Evolutionary conservation across 2,113 vertebrate genomes (phyloP).

Genomic region (Isichthys henryi): DNA sequence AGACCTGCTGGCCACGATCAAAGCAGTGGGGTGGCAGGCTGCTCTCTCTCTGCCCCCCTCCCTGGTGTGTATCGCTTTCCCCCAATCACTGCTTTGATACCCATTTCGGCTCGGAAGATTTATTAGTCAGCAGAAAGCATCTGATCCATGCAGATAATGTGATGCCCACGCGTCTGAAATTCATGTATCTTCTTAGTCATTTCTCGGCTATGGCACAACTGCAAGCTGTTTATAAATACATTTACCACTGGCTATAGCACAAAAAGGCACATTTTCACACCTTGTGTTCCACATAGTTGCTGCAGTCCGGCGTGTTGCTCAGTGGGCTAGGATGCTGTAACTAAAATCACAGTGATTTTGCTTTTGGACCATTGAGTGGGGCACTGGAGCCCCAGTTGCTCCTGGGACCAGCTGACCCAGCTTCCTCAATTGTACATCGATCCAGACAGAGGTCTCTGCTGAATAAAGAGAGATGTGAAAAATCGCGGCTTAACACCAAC

Average conservation of each 20-base stretch:
- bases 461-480: neutral
- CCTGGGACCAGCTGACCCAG: neutral
- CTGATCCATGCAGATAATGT: neutral
- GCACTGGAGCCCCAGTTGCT: neutral
- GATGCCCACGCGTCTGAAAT: neutral
- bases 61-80: neutral
- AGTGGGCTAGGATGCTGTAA: neutral
- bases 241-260: neutral
- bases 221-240: too few species aligned
- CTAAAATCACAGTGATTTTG: neutral
- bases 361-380: neutral
- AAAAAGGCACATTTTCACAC: neutral
- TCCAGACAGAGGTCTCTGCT: neutral
- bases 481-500: neutral
- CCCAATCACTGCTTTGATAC: neutral
- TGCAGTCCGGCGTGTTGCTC: neutral
- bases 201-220: neutral
- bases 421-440: neutral
- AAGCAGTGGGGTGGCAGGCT: neutral
- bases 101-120: neutral
- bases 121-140: constrained; percentile 1
- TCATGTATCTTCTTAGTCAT: neutral
- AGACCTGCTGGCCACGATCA: constrained; percentile 6
- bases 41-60: neutral
- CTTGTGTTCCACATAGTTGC: neutral